phyloP scores from a whole-genome alignment of 2,888 invertebrate genomes.

The Anarsia innoxiella region DNA sequence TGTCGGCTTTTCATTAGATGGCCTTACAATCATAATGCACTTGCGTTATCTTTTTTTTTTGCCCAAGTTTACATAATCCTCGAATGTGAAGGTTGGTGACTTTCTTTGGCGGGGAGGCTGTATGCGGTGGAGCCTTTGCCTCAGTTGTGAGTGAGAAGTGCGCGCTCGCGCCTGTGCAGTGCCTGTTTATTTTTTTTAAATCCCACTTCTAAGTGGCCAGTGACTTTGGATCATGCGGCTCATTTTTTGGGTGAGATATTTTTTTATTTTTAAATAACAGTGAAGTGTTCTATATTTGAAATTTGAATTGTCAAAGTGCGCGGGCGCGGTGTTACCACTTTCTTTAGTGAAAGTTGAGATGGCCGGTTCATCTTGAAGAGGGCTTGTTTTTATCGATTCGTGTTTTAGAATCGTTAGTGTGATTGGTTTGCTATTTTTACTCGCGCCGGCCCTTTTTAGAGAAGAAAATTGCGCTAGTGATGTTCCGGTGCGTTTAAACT shows the following conservation, averaged over 20 bases:
- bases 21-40: conserved; percentile 46
- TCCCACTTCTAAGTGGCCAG: conserved; percentile 49
- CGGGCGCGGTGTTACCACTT: conserved; percentile 33
- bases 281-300: conserved; percentile 12
- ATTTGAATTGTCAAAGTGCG: too few relatives aligned
- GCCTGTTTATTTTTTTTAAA: conserved; percentile 34
- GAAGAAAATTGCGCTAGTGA: conserved; percentile 4
- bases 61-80: conserved; percentile 60
- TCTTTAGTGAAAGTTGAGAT: conserved; percentile 56
- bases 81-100: conserved; percentile 63
- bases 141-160: conserved; percentile 61
- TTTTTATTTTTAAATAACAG: conserved; percentile 17
- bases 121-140: conserved; percentile 29
- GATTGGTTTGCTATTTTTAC: conserved; percentile 25
- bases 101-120: conserved; percentile 63
- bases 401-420: conserved; percentile 27
- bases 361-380: conserved; percentile 42
- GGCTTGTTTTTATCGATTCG: conserved; percentile 41
- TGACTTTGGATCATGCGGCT: conserved; percentile 67
- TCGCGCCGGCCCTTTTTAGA: conserved; percentile 10
- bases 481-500: conserved; percentile 8
- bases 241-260: conserved; percentile 61
- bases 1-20: too few relatives aligned
- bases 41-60: conserved; percentile 41
- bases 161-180: conserved; percentile 63